phyloP scores from a whole-genome alignment of 2,113 vertebrate species.

The Tamias sibiricus region DNA sequence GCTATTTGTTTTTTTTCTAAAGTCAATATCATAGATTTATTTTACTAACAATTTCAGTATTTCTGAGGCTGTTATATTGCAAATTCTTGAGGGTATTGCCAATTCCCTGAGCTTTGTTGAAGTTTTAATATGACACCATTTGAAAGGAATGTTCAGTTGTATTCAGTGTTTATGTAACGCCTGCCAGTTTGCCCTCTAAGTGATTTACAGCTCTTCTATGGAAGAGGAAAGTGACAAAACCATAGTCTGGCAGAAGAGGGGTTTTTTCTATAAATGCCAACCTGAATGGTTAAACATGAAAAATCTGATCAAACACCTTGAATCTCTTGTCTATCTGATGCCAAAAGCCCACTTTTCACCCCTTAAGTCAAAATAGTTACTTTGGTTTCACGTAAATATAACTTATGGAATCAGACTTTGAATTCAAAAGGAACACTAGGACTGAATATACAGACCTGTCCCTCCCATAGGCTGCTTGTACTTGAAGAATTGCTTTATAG shows the following conservation, averaged over 20 bases:
- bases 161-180: slow-evolving; percentile 64
- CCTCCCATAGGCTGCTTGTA: not conserved
- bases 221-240: not conserved
- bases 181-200: slow-evolving; percentile 43
- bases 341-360: not conserved
- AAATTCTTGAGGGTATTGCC: slow-evolving; percentile 13
- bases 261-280: not conserved
- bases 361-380: slow-evolving; percentile 36
- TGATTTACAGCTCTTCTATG: not conserved
- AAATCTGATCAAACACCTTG: not conserved
- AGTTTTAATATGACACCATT: slow-evolving; percentile 49
- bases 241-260: not conserved
- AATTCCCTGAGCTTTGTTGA: slow-evolving; percentile 42
- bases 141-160: slow-evolving; percentile 55
- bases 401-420: slow-evolving; percentile 27
- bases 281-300: not conserved
- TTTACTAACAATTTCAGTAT: slow-evolving; percentile 44
- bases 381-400: slow-evolving; percentile 14
- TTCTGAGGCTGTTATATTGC: slow-evolving; percentile 31
- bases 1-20: not conserved
- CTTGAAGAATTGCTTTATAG: slow-evolving; percentile 5
- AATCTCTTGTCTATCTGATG: not conserved
- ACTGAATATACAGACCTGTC: not conserved
- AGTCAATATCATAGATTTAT: slow-evolving; percentile 49
- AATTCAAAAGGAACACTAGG: slow-evolving; percentile 31